Percentiles rank a stretch among this genome's conserved stretches.
These are phyloP conservation scores for Caradrina clavipalpis DNA, from an alignment of 2,888 invertebrate genomes.

Conservation along the genomic window DNA sequence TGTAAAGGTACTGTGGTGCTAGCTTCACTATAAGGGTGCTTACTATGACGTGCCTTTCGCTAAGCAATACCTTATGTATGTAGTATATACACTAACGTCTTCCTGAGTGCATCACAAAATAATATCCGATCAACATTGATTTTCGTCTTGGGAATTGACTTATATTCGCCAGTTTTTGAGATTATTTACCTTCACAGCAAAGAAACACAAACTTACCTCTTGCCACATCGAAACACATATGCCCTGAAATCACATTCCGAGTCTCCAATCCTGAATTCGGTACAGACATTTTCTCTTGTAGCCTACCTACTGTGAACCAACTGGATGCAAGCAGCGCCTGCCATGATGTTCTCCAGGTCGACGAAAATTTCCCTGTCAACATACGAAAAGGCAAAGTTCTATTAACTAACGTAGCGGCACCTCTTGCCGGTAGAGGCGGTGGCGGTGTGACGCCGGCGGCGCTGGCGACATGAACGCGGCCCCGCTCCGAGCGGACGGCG, in stretches of 20 bases:
- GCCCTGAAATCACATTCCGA: neutral
- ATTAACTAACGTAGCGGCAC: conserved; percentile 76
- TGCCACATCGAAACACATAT: neutral
- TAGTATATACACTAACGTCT: neutral
- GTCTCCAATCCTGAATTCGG: neutral
- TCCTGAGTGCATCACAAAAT: neutral
- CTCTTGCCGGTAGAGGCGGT: conserved; percentile 85
- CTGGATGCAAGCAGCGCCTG: neutral
- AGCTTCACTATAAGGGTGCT: too few relatives aligned
- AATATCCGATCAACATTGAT: neutral
- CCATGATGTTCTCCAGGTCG: conserved; percentile 9
- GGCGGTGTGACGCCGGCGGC: conserved; percentile 80
- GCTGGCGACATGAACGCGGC: conserved; percentile 87
- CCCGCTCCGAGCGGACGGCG: conserved; percentile 86
- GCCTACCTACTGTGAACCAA: neutral
- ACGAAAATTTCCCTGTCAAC: neutral
- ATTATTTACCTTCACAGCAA: neutral
- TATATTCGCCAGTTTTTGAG: neutral
- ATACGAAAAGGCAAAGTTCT: conserved; percentile 21
- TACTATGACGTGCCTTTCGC: neutral
- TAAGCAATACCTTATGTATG: neutral
- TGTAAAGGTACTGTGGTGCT: too few relatives aligned
- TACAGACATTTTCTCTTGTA: neutral
- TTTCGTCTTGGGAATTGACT: neutral
- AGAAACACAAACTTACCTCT: neutral